Conservation (phyloP, 2,888 invertebrate genomes). For the Ichneumoninae sp. region DNA sequence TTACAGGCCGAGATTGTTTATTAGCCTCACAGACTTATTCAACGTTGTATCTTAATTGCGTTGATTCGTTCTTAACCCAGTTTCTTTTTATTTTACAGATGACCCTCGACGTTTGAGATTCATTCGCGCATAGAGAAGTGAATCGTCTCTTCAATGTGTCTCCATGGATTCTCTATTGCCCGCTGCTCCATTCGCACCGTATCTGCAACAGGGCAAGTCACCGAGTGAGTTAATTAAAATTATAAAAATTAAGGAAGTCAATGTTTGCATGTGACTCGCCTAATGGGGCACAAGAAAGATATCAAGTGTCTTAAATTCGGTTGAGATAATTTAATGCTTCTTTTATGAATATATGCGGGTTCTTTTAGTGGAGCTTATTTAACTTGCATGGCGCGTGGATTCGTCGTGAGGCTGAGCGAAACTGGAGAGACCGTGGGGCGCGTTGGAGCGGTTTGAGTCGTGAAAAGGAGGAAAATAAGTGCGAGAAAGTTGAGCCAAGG, state of each 20-base stretch:
- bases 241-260: neutral
- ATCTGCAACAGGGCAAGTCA: slow-evolving; percentile 51
- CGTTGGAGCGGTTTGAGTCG: slow-evolving; percentile 43
- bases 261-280: neutral
- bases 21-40: slow-evolving; percentile 21
- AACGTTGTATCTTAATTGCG: slow-evolving; percentile 46
- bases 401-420: neutral
- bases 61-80: slow-evolving; percentile 32
- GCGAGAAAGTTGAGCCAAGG: slow-evolving; percentile 47
- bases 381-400: neutral
- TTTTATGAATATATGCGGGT: slow-evolving; percentile 28
- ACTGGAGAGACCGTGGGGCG: neutral
- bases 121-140: neutral
- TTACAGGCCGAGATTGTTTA: slow-evolving; percentile 20
- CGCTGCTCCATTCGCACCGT: slow-evolving; percentile 23
- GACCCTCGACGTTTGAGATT: slow-evolving; percentile 3
- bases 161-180: neutral
- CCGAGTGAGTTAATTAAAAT: slow-evolving; percentile 18
- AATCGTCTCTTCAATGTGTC: slow-evolving; percentile 8
- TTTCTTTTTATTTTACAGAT: slow-evolving; percentile 18
- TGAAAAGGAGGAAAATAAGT: slow-evolving; percentile 53
- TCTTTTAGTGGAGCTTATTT: slow-evolving; percentile 26
- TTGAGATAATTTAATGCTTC: slow-evolving; percentile 33
- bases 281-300: neutral
- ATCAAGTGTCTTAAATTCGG: slow-evolving; percentile 21